Evolutionary conservation across 2,888 invertebrate species (phyloP).

Genomic region (Cataglyphis cursor): DNA sequence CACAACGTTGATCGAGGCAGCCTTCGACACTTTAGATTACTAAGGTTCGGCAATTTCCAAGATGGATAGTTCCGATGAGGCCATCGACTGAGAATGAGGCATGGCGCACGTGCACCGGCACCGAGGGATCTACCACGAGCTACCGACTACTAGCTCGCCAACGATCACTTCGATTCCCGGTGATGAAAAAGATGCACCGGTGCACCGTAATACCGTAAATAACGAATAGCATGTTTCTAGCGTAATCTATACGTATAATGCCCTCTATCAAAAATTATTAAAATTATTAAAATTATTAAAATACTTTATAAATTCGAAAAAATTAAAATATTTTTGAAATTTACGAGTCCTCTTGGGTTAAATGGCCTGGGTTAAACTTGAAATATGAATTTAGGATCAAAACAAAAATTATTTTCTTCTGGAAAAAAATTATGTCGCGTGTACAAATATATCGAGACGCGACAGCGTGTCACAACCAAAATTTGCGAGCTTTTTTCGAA

Average conservation of each 20-base stretch:
- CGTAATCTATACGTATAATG: not conserved
- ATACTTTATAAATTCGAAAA: not conserved
- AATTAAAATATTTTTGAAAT: too few species aligned
- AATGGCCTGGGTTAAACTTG: too few species aligned
- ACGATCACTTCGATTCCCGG: conserved; percentile 27
- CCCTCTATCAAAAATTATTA: not conserved
- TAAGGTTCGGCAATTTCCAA: conserved; percentile 69
- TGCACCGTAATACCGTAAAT: conserved; percentile 10
- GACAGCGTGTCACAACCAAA: not conserved
- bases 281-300: too few species aligned
- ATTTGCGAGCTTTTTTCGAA: not conserved
- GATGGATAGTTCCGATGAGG: conserved; percentile 72
- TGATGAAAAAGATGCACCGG: conserved; percentile 32
- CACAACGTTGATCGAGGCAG: conserved; percentile 59
- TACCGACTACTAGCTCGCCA: conserved; percentile 37
- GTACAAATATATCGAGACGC: not conserved
- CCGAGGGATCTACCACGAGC: conserved; percentile 23
- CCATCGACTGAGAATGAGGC: conserved; percentile 65
- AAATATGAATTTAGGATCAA: too few species aligned
- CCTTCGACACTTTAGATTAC: conserved; percentile 74
- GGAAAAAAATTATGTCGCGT: not conserved
- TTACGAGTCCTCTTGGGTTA: too few species aligned
- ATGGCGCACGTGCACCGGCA: conserved; percentile 48
- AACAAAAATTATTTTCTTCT: too few species aligned
- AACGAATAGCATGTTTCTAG: not conserved